Evolutionary conservation across 2,113 vertebrate species (phyloP).

Genomic region (Chloebia gouldiae): DNA sequence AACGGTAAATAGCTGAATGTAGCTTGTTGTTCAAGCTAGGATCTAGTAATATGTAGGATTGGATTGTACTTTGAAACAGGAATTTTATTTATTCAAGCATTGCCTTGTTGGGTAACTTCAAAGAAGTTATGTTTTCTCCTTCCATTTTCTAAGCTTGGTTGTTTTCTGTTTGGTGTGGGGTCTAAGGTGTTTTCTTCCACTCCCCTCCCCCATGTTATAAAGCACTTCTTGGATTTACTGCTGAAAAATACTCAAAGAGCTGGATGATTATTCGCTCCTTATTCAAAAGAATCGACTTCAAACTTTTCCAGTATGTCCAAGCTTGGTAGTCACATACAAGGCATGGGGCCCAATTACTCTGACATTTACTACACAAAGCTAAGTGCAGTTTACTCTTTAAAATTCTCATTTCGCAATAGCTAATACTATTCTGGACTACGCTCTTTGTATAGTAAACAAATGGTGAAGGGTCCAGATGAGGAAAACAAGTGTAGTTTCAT

Average conservation of each 20-base stretch:
- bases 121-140: not conserved
- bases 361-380: not conserved
- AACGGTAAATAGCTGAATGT: not conserved
- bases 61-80: not conserved
- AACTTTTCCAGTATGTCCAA: not conserved
- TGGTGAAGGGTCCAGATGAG: not conserved
- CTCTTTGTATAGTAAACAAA: conserved; percentile 37
- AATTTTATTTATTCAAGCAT: not conserved
- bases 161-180: not conserved
- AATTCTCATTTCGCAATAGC: conserved; percentile 6
- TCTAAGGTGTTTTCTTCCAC: not conserved
- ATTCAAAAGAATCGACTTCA: not conserved
- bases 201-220: not conserved
- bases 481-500: not conserved
- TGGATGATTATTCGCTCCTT: not conserved
- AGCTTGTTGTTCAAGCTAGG: not conserved
- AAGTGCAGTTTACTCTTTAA: not conserved
- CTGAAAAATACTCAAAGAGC: not conserved
- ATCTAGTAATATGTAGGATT: not conserved
- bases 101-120: not conserved
- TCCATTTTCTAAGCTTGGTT: not conserved
- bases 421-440: not conserved
- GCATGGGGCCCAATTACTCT: not conserved
- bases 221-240: not conserved
- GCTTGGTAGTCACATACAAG: not conserved